Evolutionary conservation across 2,888 invertebrate species (phyloP).

Genomic region (Napeogenes sylphis): DNA sequence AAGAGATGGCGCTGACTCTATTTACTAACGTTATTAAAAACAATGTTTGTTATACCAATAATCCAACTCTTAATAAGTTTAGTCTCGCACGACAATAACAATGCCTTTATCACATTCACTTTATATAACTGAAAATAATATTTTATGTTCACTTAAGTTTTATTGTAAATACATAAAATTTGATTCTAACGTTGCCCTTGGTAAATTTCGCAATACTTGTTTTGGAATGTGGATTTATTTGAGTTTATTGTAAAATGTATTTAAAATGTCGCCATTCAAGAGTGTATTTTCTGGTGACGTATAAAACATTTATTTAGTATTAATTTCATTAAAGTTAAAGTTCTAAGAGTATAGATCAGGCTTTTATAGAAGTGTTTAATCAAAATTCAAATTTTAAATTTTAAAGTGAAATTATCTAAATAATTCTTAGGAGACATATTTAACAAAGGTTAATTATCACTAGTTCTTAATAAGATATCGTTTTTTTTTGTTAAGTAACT

Average conservation of each 20-base stretch:
- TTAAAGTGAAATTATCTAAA: no score
- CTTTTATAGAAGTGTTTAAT: neutral
- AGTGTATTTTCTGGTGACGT: slow-evolving; percentile 18
- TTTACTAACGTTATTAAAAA: neutral
- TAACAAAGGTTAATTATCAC: no score
- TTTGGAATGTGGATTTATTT: slow-evolving; percentile 14
- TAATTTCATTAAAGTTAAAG: neutral
- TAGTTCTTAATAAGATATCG: no score
- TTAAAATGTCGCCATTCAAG: slow-evolving; percentile 13
- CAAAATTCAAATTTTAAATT: no score
- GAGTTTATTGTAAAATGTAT: slow-evolving; percentile 19
- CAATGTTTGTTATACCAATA: no score
- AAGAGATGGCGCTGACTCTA: neutral
- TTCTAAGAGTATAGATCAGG: neutral
- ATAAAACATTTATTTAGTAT: neutral
- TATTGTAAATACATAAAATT: slow-evolving; percentile 30
- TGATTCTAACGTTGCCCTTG: slow-evolving; percentile 25
- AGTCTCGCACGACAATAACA: slow-evolving; percentile 6
- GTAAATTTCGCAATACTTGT: slow-evolving; percentile 24
- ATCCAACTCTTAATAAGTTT: neutral
- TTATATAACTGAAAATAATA: slow-evolving; percentile 18
- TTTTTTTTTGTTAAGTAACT: no score
- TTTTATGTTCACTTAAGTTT: slow-evolving; percentile 23
- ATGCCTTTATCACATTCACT: slow-evolving; percentile 5
- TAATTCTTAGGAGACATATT: no score